Base-by-base conservation (phyloP, 2,113 vertebrate genomes). In the Rhinichthys klamathensis region DNA sequence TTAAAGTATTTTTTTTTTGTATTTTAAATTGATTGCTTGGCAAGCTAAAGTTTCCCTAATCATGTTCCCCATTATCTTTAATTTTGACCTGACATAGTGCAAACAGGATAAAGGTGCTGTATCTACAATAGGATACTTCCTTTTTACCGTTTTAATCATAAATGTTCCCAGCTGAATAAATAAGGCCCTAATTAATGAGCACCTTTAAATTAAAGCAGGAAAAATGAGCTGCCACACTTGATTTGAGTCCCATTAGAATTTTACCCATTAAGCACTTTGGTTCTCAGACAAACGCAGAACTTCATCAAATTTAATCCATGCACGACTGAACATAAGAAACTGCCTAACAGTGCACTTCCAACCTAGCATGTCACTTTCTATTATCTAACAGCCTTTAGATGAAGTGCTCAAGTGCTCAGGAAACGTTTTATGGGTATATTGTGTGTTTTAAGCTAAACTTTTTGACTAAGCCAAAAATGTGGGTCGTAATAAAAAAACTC, bases 121-220 rank as follows among this genome's bases (percentile, higher is more conserved):
- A 21, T 32, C 46, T 76, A 51, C 84, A 41, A 49, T 10, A 74
- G 11, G 23, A 83, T 88, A 74, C 85, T 63, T 25, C 32, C 63
- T 79, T 60, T 78, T 79, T 85, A 70, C 83, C 73, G 6, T 23
- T 38, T 84, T 32, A 92, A 91, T 88, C 89, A 87, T 90, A 92
- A 93, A 90, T 78, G 86, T 84, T 92, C 86, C 89, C 92, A 93
- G 92, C 93, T 94, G 93, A 92, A 92, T 88, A 93, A 93, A 93
- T 90, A 93, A n/a, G 86, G 86, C 82, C 60, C 87, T 90, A 92
- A 93, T 93, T 92, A 93, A 92, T 91, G 90, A 89, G 90, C 90
- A 93, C 88, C 89, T 89, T 92, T 89, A 69, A 88, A 88, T 90
- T 92, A 77, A 74, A 86, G 80, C 80, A 77, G 86, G 74, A 85